Base-by-base conservation (phyloP, 2,888 invertebrate species). In the Byasa hedistus region DNA sequence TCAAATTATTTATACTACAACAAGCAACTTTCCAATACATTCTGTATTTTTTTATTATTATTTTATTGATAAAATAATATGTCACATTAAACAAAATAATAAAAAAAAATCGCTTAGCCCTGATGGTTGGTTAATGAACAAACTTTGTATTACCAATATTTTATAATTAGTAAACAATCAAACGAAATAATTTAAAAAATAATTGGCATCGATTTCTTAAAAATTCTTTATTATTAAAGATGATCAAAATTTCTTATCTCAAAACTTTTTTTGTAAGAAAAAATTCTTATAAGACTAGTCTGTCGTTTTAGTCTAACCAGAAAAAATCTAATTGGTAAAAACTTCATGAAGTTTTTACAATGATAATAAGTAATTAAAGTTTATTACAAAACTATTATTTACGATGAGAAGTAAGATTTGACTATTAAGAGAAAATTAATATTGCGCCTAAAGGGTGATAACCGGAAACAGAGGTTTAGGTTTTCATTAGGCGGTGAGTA, bases 21-120 rank as follows among this genome's bases (percentile, higher is more conserved):
- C 63, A 70, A 66, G 76, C 79, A 82, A 81, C 78, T 79, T 79
- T 81, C 76, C 76, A 73, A 71, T 51, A 68, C 57, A 32, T 64
- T 67, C 19, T 7, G 4, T 19, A n/a, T 19, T 5, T 19, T 1
- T 19, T 39, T n/a, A 48, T 5, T 48, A 48, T 12, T 4, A 7
- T 48, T n/a, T n/a, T 19, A n/a, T n/a, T 5, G 3, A 1, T 4
- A 36, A 36, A 7, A 36, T 19, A 12, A 3, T 19, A n/a, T 48
- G 3, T 19, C 2, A 19, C 44, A 19, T n/a, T n/a, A 48, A 48
- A 48, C 27, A 27, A 4, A 27, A 27, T 27, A 27, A 27, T 27
- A 27, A 27, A 4, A 27, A 27, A 27, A 27, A 27, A 27, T 27
- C n/a, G n/a, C n/a, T n/a, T n/a, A n/a, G n/a, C n/a, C n/a, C n/a